A percentile compares a stretch with the other conserved stretches of the same genome.
These are phyloP conservation scores for Grammomys dolichurus DNA, from an alignment of 2,113 vertebrate genomes.

Conservation along the genomic window DNA sequence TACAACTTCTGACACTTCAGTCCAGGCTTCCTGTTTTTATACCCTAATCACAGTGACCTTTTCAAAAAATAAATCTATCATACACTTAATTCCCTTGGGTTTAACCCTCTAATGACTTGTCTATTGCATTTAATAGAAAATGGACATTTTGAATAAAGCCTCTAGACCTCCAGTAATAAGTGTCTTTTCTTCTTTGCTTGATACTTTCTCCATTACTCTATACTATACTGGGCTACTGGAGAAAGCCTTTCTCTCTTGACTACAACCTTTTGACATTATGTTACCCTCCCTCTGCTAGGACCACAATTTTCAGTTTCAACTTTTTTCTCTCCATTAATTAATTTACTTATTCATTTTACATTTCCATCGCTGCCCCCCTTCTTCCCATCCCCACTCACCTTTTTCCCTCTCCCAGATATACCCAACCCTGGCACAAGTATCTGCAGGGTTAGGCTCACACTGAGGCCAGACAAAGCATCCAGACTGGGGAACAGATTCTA, in stretches of 20 bases:
- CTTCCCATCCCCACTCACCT: no score
- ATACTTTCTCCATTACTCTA: not conserved
- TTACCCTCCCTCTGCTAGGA: not conserved
- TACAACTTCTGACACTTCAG: not conserved
- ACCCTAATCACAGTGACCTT: not conserved
- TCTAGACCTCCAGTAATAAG: not conserved
- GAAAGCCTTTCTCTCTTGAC: not conserved
- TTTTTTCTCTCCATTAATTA: not conserved
- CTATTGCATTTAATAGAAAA: slow-evolving; percentile 28
- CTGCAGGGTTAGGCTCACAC: no score
- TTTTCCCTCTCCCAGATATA: no score
- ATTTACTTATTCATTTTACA: no score
- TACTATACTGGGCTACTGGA: not conserved
- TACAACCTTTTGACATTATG: not conserved
- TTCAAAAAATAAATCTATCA: not conserved
- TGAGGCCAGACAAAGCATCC: no score
- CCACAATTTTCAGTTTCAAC: not conserved
- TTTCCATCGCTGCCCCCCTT: no score
- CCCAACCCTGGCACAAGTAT: no score
- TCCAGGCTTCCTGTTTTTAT: not conserved
- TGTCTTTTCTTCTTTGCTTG: not conserved
- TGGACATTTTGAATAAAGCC: not conserved
- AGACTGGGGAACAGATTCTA: no score
- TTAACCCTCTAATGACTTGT: not conserved
- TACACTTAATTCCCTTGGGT: not conserved